Base-by-base conservation (phyloP, 2,888 invertebrate genomes). In the Catocala sponsa region DNA sequence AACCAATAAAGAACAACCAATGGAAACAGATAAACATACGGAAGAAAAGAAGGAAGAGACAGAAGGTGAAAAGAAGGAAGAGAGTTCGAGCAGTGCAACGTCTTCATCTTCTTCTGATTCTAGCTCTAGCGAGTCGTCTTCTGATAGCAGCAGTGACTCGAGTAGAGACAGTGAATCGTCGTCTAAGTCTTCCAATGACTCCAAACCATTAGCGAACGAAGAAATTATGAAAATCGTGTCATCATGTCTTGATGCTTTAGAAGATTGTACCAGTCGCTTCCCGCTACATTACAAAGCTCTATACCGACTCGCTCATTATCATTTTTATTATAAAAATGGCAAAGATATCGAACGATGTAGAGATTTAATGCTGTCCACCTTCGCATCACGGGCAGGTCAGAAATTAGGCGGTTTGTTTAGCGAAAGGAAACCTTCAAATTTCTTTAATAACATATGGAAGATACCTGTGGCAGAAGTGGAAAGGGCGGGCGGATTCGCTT, bases 381-480 rank as follows among this genome's bases (percentile, higher is more conserved):
- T 97, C 74, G 95, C 94, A 55, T 96, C 97, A 48, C 95, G 96
- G 71, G 91, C 95, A 53, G 96, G 96, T 11, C 96, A 96, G 83
- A 95, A 96, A 68, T 95, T 98, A 54, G 96, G 95, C 74, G 99
- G 99, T 9, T 93, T 99, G 11, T 99, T 99, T 86, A 96, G 96
- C 43, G 98, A 98, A 77, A 95, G 98, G 55, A 98, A 97, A 88
- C 95, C 95, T 57, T 96, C 96, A 15, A 98, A 99, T 88, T 98
- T 99, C 82, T 99, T 99, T 79, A 98, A 98, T 91, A 98, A 98
- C 52, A 97, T 99, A 60, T 99, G 99, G 99, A 95, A 98, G 74
- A 98, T 98, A 84, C 98, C 98, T 0, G 95, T 97, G 1, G 96
- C 96, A 63, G 99, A 99, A 94, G 97, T 99, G 47, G 99, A 99